A percentile compares a stretch with the other conserved stretches of the same genome.
Conservation (phyloP, 2,113 vertebrate genomes). For the Manacus vitellinus region DNA sequence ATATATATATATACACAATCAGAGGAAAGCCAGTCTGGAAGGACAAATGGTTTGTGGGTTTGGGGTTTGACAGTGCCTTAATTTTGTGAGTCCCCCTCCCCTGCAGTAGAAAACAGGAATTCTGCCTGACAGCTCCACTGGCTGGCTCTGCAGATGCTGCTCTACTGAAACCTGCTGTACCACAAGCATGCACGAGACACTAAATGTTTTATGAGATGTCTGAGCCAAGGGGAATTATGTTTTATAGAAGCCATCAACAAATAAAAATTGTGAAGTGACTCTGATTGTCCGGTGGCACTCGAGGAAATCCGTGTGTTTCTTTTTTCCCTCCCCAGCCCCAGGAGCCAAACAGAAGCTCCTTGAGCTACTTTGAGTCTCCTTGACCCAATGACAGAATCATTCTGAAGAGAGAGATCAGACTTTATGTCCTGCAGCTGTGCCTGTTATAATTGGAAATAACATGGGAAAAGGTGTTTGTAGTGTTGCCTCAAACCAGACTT, state of each 20-base stretch:
- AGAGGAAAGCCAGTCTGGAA: neutral
- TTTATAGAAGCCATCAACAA: slow-evolving; percentile 25
- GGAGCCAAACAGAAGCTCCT: neutral
- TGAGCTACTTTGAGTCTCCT: neutral
- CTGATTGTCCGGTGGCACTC: neutral
- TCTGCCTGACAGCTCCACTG: neutral
- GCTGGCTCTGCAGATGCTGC: neutral
- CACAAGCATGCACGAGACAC: neutral
- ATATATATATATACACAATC: neutral
- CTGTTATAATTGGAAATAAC: neutral
- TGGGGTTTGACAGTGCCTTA: slow-evolving; percentile 60
- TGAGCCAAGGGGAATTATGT: neutral
- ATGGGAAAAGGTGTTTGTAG: neutral
- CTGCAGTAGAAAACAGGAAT: neutral
- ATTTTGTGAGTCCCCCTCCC: slow-evolving; percentile 9
- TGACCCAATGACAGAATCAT: neutral
- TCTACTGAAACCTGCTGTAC: neutral
- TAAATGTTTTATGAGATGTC: neutral
- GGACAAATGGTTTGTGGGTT: neutral
- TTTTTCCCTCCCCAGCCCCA: neutral
- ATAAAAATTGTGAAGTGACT: slow-evolving; percentile 56
- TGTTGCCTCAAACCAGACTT: neutral
- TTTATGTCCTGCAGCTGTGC: neutral
- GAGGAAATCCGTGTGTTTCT: neutral
- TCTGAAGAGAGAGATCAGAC: neutral